Base-by-base conservation (phyloP, 23 tunicate species). In the Aplidium turbinatum region DNA sequence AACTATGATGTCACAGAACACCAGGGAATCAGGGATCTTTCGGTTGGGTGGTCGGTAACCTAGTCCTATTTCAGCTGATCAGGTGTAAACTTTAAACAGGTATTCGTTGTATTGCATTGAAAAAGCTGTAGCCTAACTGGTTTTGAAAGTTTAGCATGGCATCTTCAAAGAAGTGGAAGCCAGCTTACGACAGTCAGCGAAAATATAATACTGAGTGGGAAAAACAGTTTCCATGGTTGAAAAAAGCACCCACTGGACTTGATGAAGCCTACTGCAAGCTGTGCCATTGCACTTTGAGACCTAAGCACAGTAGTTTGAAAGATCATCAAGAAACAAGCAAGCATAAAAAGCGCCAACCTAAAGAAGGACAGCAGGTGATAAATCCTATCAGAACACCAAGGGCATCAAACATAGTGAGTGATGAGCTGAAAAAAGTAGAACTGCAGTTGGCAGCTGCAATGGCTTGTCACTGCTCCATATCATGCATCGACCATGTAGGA, bases 91-190 rank as follows among this genome's bases (percentile, higher is more conserved):
- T n/a, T n/a, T n/a, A n/a, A n/a, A n/a, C n/a, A n/a, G n/a, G n/a
- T n/a, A n/a, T n/a, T n/a, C n/a, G n/a, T n/a, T n/a, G n/a, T n/a
- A n/a, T n/a, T n/a, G n/a, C n/a, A n/a, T n/a, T n/a, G n/a, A n/a
- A n/a, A n/a, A n/a, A n/a, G n/a, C n/a, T n/a, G n/a, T n/a, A n/a
- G n/a, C n/a, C n/a, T n/a, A n/a, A n/a, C n/a, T n/a, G n/a, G n/a
- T n/a, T n/a, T n/a, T n/a, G n/a, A n/a, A n/a, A n/a, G n/a, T n/a
- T n/a, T n/a, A n/a, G n/a, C n/a, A n/a, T n/a, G n/a, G n/a, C n/a
- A n/a, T n/a, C n/a, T n/a, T n/a, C n/a, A n/a, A n/a, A n/a, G n/a
- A 73, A 73, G 28, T 73, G 66, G 78, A 73, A 73, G 55, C 63
- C 78, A 33, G 3, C 46, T 7, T 73, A 54, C 28, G 78, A 73